Conservation (phyloP, 2,888 invertebrate genomes). For the Tenthredo distinguenda region DNA sequence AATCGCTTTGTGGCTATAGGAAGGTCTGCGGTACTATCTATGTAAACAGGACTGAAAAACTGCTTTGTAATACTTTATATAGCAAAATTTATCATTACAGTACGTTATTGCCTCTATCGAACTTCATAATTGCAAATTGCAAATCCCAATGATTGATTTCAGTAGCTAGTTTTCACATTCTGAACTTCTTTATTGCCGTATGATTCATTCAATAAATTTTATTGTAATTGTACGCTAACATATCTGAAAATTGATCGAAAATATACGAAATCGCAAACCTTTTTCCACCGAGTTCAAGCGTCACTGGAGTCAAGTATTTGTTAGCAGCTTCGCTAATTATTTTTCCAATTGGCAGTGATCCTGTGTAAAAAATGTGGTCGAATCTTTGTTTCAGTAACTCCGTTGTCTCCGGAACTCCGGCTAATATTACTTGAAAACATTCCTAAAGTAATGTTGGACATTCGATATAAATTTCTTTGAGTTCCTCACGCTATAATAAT, state of each 20-base stretch:
- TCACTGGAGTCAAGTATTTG: slow-evolving; percentile 94
- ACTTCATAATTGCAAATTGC: not conserved
- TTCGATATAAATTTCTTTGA: not conserved
- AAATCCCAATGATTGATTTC: not conserved
- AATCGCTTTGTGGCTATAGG: slow-evolving; percentile 89
- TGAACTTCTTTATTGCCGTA: not conserved
- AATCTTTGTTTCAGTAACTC: slow-evolving; percentile 92
- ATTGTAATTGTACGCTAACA: not conserved
- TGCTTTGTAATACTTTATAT: not conserved
- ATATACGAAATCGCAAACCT: slow-evolving; percentile 78
- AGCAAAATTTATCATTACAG: not conserved
- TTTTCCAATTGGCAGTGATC: slow-evolving; percentile 91
- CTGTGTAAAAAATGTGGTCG: slow-evolving; percentile 98
- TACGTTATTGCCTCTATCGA: not conserved
- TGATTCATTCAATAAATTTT: no score
- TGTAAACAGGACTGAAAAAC: slow-evolving; percentile 89
- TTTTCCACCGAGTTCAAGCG: slow-evolving; percentile 94
- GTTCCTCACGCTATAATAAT: not conserved
- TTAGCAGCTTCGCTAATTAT: slow-evolving; percentile 94
- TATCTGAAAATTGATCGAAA: not conserved
- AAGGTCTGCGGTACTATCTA: slow-evolving; percentile 91
- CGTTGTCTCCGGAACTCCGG: slow-evolving; percentile 92
- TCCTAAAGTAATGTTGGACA: slow-evolving; percentile 81
- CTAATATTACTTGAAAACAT: slow-evolving; percentile 89
- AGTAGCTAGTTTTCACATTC: not conserved